These are phyloP conservation scores for Mycalesis mineus DNA, from an alignment of 2,888 invertebrate species.

Conservation along the genomic window DNA sequence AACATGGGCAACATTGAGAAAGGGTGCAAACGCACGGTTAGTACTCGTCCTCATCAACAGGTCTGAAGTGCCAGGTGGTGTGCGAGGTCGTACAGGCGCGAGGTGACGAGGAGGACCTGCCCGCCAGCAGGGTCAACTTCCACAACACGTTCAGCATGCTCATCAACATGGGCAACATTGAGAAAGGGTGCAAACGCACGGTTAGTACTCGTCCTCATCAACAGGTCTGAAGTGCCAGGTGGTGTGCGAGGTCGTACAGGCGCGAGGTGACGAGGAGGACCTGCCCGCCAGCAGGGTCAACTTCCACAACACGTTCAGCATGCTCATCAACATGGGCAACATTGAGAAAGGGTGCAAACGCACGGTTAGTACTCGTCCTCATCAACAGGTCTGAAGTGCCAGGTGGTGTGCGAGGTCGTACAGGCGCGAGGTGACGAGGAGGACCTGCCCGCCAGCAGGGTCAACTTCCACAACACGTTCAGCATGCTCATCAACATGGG, in stretches of 20 bases:
- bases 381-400: too few relatives aligned
- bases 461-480: conserved; percentile 85
- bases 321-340: conserved; percentile 86
- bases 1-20: conserved; percentile 85
- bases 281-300: conserved; percentile 73
- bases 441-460: conserved; percentile 69
- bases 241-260: conserved; percentile 43
- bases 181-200: conserved; percentile 79
- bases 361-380: conserved; percentile 58
- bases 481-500: conserved; percentile 87
- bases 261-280: conserved; percentile 47
- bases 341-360: conserved; percentile 80
- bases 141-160: conserved; percentile 86
- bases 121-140: conserved; percentile 79
- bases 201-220: conserved; percentile 56
- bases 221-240: too few relatives aligned
- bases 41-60: too few relatives aligned
- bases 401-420: conserved; percentile 44
- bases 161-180: conserved; percentile 85
- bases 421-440: conserved; percentile 45
- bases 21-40: too few relatives aligned
- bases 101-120: conserved; percentile 53
- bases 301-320: conserved; percentile 86
- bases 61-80: conserved; percentile 72
- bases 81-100: conserved; percentile 42